Percentiles rank a stretch among this genome's conserved stretches.
Evolutionary conservation across 2,888 invertebrate species (phyloP).

Genomic region (Agriopis aurantiaria): DNA sequence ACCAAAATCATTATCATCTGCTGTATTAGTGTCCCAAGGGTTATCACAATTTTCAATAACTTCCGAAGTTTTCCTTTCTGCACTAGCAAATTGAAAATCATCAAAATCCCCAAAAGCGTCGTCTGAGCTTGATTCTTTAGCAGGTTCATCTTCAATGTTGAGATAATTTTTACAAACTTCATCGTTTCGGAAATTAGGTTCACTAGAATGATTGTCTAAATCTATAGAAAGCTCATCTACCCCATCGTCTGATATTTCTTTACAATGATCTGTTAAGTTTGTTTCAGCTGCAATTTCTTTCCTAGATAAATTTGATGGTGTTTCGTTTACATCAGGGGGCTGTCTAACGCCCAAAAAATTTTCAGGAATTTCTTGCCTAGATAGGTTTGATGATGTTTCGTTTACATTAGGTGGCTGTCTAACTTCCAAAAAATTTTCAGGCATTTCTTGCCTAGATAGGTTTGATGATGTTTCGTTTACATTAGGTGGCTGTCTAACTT

Average conservation of each 20-base stretch:
- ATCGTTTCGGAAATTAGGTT: conserved; percentile 24
- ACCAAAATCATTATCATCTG: conserved; percentile 64
- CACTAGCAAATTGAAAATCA: conserved; percentile 77
- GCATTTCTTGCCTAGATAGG: too few species aligned
- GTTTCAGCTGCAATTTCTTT: conserved; percentile 27
- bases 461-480: too few species aligned
- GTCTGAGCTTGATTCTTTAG: conserved; percentile 44
- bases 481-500: too few species aligned
- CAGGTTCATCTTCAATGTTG: conserved; percentile 16
- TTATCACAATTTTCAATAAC: conserved; percentile 62
- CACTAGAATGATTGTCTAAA: conserved; percentile 25
- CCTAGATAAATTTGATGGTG: too few species aligned
- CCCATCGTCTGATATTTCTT: conserved; percentile 37
- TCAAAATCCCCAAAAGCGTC: conserved; percentile 85
- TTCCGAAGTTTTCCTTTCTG: conserved; percentile 50
- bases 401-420: too few species aligned
- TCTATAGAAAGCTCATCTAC: conserved; percentile 36
- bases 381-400: too few species aligned
- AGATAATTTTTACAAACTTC: conserved; percentile 26
- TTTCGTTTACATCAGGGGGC: too few species aligned
- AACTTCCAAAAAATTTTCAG: too few species aligned
- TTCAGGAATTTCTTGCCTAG: too few species aligned
- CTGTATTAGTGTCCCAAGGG: conserved; percentile 70
- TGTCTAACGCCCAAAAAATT: too few species aligned
- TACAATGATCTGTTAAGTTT: conserved; percentile 36